These are phyloP conservation scores for Malurus melanocephalus DNA, from an alignment of 2,113 vertebrate genomes.

Conservation along the genomic window DNA sequence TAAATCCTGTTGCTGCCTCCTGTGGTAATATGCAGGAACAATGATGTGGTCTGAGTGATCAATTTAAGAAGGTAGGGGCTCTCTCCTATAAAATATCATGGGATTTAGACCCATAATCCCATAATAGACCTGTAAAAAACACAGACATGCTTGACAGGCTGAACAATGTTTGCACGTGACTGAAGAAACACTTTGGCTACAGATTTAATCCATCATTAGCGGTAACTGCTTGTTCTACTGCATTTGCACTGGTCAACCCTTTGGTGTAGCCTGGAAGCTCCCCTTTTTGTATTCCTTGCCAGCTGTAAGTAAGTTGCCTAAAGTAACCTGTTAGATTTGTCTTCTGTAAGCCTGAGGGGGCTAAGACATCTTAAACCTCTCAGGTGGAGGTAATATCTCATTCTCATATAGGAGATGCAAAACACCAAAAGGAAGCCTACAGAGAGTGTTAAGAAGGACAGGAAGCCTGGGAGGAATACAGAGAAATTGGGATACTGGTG, in stretches of 20 bases:
- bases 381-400: neutral
- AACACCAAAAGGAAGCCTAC: neutral
- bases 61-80: neutral
- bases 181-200: neutral
- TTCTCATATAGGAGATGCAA: constrained; percentile 2
- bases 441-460: neutral
- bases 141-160: neutral
- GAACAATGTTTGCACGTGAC: neutral
- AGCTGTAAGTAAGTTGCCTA: neutral
- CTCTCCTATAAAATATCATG: neutral
- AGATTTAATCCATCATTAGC: neutral
- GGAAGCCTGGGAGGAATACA: neutral
- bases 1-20: neutral
- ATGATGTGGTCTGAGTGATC: neutral
- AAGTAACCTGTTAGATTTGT: neutral
- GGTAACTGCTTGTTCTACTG: neutral
- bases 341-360: neutral
- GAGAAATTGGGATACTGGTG: neutral
- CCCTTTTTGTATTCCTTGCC: neutral
- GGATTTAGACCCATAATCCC: rapidly evolving
- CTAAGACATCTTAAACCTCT: neutral
- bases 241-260: neutral
- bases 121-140: neutral
- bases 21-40: neutral
- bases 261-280: neutral